phyloP scores from a whole-genome alignment of 2,888 invertebrate species.

The Synanthedon tipuliformis region DNA sequence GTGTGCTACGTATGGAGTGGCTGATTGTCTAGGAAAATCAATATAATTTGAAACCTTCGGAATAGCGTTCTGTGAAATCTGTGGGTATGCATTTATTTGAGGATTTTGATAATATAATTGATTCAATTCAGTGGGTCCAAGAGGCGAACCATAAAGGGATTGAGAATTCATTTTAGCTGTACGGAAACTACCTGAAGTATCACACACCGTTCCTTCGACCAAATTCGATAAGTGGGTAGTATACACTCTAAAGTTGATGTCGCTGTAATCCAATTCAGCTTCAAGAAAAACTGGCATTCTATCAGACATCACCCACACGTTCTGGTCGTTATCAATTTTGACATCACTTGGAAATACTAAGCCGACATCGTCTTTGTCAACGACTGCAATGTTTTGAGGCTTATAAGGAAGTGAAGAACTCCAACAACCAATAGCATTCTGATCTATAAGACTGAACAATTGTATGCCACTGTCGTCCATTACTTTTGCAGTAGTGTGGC shows the following conservation, averaged over 20 bases:
- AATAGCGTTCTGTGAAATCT: conserved; percentile 14
- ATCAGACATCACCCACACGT: conserved; percentile 86
- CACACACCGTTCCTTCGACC: conserved; percentile 80
- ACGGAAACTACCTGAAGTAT: conserved; percentile 29
- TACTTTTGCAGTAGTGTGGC: conserved; percentile 79
- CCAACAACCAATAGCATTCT: conserved; percentile 88
- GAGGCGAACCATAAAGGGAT: not conserved
- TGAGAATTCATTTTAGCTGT: not conserved
- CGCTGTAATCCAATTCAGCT: conserved; percentile 76
- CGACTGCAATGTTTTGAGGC: conserved; percentile 75
- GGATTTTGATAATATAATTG: conserved; percentile 7
- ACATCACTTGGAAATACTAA: conserved; percentile 84
- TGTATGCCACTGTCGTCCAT: conserved; percentile 82
- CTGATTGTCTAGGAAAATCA: conserved; percentile 21
- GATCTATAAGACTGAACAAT: conserved; percentile 82
- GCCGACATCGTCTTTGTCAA: conserved; percentile 80
- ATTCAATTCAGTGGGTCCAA: not conserved
- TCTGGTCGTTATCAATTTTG: conserved; percentile 77
- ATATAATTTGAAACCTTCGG: conserved; percentile 23
- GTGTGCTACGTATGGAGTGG: conserved; percentile 13
- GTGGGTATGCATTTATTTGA: conserved; percentile 9
- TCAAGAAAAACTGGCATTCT: conserved; percentile 84
- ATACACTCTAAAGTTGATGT: conserved; percentile 82
- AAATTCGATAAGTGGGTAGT: conserved; percentile 76
- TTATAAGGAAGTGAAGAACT: conserved; percentile 75